These are phyloP conservation scores for Gasterosteus aculeatus DNA, from an alignment of 2,113 vertebrate species.

Conservation along the genomic window DNA sequence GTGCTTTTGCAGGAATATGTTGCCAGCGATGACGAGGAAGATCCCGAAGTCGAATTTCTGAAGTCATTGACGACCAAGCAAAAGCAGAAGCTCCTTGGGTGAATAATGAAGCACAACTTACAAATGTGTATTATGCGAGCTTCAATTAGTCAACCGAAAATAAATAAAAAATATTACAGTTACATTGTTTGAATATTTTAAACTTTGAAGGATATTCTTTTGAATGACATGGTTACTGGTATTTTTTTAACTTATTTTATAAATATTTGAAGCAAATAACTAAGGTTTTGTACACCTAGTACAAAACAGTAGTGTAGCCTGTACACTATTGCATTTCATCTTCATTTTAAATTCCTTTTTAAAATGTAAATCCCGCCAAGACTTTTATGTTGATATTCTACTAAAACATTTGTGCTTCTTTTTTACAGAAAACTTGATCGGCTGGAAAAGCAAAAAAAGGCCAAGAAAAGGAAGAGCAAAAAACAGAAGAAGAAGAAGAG, in stretches of 20 bases:
- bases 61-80: slow-evolving; percentile 96
- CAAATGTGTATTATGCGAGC: not conserved
- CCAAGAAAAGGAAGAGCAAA: slow-evolving; percentile 89
- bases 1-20: slow-evolving; percentile 86
- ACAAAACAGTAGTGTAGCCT: not conserved
- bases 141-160: not conserved
- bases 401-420: not conserved
- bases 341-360: not conserved
- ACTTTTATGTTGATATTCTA: not conserved
- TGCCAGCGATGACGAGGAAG: slow-evolving; percentile 94
- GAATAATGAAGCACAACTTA: slow-evolving; percentile 19
- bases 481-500: slow-evolving; percentile 83
- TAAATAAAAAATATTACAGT: not conserved
- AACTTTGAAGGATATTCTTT: not conserved
- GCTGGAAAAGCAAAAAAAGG: slow-evolving; percentile 91
- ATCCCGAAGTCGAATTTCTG: slow-evolving; percentile 97
- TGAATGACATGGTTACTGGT: not conserved
- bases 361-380: not conserved
- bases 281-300: not conserved
- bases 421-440: slow-evolving; percentile 92
- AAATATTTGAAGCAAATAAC: not conserved
- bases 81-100: slow-evolving; percentile 97
- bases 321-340: not conserved
- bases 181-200: slow-evolving; percentile 1
- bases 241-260: not conserved